phyloP scores from a whole-genome alignment of 1,140 invertebrate genomes.

The Adelges cooleyi region DNA sequence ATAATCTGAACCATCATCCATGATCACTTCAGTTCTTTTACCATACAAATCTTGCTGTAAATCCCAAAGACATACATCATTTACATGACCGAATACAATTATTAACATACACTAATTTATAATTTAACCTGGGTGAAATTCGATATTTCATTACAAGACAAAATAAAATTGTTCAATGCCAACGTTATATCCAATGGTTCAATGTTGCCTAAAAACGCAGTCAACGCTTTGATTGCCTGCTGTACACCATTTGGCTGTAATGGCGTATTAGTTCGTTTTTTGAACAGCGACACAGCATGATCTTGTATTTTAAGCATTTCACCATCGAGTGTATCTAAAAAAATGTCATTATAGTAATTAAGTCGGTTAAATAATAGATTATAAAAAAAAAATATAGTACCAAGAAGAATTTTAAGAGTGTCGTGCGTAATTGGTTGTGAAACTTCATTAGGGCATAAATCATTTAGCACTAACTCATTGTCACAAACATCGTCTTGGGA shows the following conservation, averaged over 20 bases:
- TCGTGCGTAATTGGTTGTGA: slow-evolving; percentile 61
- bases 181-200: slow-evolving; percentile 74
- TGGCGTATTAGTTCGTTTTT: slow-evolving; percentile 41
- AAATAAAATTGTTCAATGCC: slow-evolving; percentile 57
- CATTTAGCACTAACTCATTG: slow-evolving; percentile 54
- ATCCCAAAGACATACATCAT: neutral
- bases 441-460: slow-evolving; percentile 61
- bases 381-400: slow-evolving; percentile 44
- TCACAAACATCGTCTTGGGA: slow-evolving; percentile 64
- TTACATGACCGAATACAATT: neutral
- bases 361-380: no score
- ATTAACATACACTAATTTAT: neutral
- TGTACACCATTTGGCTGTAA: slow-evolving; percentile 53
- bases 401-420: slow-evolving; percentile 63
- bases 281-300: slow-evolving; percentile 33
- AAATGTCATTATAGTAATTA: no score
- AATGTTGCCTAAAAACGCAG: slow-evolving; percentile 71
- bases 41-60: slow-evolving; percentile 31
- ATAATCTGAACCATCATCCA: slow-evolving; percentile 46
- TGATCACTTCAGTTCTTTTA: slow-evolving; percentile 38
- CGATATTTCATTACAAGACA: slow-evolving; percentile 44
- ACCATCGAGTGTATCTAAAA: slow-evolving; percentile 62
- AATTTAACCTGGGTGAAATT: slow-evolving; percentile 24
- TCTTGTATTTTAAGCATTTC: slow-evolving; percentile 58
- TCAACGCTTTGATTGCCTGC: slow-evolving; percentile 86